These are phyloP conservation scores for Thecocarcelia acutangulata DNA, from an alignment of 2,888 invertebrate species.

Conservation along the genomic window DNA sequence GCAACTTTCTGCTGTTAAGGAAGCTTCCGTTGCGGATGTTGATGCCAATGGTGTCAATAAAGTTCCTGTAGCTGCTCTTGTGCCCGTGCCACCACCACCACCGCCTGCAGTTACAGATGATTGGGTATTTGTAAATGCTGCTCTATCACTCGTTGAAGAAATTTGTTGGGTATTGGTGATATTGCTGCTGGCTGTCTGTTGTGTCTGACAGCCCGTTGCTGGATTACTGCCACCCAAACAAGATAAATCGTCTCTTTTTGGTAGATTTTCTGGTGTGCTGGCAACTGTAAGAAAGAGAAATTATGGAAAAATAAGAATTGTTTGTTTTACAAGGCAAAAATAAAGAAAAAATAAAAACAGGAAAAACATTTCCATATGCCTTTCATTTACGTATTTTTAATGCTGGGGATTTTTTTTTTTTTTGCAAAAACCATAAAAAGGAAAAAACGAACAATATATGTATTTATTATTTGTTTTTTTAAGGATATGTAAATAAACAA, in stretches of 20 bases:
- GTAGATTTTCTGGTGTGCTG: conserved; percentile 88
- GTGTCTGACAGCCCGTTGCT: conserved; percentile 72
- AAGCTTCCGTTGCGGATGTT: background rate
- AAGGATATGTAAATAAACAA: background rate
- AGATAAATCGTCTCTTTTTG: conserved; percentile 84
- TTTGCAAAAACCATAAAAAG: background rate
- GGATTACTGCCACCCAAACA: conserved; percentile 72
- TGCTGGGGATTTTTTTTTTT: background rate
- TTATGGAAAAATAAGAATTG: background rate
- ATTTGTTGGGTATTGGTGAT: conserved; percentile 24
- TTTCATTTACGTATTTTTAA: too few species aligned
- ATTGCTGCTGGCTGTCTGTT: conserved; percentile 40
- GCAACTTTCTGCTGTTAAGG: conserved; percentile 49
- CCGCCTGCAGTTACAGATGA: conserved; percentile 30
- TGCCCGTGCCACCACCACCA: conserved; percentile 38
- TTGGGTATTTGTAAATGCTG: conserved; percentile 44
- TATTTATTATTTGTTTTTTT: background rate
- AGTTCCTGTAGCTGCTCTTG: conserved; percentile 48
- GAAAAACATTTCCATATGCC: background rate
- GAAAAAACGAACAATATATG: background rate
- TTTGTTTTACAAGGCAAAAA: conserved; percentile 1
- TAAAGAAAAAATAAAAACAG: conserved; percentile 3
- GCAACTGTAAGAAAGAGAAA: conserved; percentile 86
- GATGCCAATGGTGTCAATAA: conserved; percentile 11
- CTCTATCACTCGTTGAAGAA: conserved; percentile 44